Percentiles rank a stretch among this genome's conserved stretches.
Conservation (phyloP, 1,140 invertebrate species). For the Hestina assimilis region DNA sequence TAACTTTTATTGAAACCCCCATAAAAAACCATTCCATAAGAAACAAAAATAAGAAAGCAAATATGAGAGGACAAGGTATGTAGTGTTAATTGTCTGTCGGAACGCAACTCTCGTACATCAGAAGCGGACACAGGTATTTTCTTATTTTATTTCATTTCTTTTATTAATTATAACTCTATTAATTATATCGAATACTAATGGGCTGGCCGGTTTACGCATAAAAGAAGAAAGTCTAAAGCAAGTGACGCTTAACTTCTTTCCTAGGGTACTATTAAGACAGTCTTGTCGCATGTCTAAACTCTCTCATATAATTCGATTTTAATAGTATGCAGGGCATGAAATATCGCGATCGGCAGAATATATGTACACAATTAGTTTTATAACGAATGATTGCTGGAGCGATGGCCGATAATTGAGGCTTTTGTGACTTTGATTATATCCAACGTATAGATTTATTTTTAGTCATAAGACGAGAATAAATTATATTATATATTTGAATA, state of each 20-base stretch:
- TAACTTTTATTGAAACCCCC: too few species aligned
- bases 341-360: slow-evolving; percentile 44
- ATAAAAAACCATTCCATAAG: too few species aligned
- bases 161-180: too few species aligned
- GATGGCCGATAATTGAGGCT: slow-evolving; percentile 49
- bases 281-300: slow-evolving; percentile 2
- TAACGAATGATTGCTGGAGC: slow-evolving; percentile 55
- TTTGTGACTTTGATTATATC: slow-evolving; percentile 12
- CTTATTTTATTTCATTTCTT: too few species aligned
- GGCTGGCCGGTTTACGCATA: too few species aligned
- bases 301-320: slow-evolving; percentile 60
- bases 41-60: too few species aligned
- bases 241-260: neutral
- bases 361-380: slow-evolving; percentile 55
- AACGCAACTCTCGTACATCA: too few species aligned
- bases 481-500: too few species aligned
- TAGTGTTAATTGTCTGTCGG: too few species aligned
- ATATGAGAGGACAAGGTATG: too few species aligned
- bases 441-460: neutral
- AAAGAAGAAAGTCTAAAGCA: neutral
- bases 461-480: neutral
- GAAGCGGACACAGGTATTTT: too few species aligned
- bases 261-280: neutral
- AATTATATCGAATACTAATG: too few species aligned
- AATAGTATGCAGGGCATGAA: slow-evolving; percentile 51